A percentile compares a stretch with the other conserved stretches of the same genome.
These are phyloP conservation scores for Chrysina gloriosa DNA, from an alignment of 2,888 invertebrate species.

Conservation along the genomic window DNA sequence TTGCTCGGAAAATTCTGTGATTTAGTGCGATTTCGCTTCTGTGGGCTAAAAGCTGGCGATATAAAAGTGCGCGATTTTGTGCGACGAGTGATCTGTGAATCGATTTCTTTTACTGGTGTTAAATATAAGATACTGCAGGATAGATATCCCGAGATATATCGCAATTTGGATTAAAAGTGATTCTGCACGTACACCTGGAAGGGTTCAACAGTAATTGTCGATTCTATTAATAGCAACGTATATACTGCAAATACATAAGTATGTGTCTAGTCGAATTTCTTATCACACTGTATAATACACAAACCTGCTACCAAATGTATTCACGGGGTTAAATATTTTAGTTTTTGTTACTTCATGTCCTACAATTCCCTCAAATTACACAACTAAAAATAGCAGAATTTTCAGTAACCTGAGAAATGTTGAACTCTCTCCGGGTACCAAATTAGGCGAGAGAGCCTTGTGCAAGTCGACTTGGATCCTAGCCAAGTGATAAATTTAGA, in stretches of 20 bases:
- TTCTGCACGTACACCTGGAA: not conserved
- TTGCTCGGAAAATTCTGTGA: not conserved
- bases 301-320: too few relatives aligned
- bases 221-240: too few relatives aligned
- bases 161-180: conserved; percentile 27
- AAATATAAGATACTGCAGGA: not conserved
- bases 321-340: too few relatives aligned
- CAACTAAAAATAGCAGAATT: conserved; percentile 5
- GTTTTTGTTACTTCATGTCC: too few relatives aligned
- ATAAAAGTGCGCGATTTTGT: not conserved
- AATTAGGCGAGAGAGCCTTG: conserved; percentile 46
- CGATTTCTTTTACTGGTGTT: not conserved
- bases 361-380: not conserved
- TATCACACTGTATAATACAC: too few relatives aligned
- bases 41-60: not conserved
- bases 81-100: conserved; percentile 3
- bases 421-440: conserved; percentile 44
- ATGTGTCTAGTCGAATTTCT: too few relatives aligned
- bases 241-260: too few relatives aligned
- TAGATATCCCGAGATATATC: conserved; percentile 16
- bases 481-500: conserved; percentile 49
- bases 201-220: not conserved
- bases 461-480: conserved; percentile 44
- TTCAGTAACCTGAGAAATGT: conserved; percentile 45
- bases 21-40: not conserved